Conservation (phyloP, 2,797 vertebrate genomes). For the Halcyon chelicuti region DNA sequence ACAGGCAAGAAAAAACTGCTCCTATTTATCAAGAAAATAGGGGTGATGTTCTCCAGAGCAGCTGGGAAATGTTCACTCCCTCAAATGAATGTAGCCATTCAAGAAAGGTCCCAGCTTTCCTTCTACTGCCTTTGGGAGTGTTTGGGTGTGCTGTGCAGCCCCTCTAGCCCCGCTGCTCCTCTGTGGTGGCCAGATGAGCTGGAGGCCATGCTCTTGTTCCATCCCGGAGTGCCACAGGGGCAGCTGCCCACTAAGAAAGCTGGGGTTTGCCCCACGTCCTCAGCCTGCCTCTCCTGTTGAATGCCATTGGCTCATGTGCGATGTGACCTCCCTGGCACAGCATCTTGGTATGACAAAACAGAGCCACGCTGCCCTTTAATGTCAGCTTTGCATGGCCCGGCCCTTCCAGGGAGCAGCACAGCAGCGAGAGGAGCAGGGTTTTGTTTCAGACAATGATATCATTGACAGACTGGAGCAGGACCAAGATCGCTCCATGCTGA, state of each 20-base stretch:
- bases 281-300: not conserved
- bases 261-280: not conserved
- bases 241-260: not conserved
- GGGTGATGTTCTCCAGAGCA: not conserved
- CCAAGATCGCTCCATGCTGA: not conserved
- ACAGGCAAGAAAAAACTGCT: not conserved
- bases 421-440: not conserved
- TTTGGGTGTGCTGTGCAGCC: not conserved
- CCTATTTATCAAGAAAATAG: not conserved
- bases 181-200: not conserved
- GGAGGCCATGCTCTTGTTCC: rapidly evolving
- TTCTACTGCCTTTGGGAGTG: not conserved
- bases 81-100: rapidly evolving
- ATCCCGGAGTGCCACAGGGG: not conserved
- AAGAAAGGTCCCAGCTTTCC: not conserved
- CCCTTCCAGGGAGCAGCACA: slow-evolving; percentile 6
- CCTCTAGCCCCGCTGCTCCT: not conserved
- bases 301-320: not conserved
- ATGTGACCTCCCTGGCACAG: not conserved
- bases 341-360: not conserved
- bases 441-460: slow-evolving; percentile 72
- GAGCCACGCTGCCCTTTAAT: not conserved
- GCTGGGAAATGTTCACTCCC: not conserved
- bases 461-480: slow-evolving; percentile 63
- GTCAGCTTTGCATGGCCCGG: not conserved